Percentiles rank a stretch among this genome's conserved stretches.
Evolutionary conservation across 2,113 vertebrate genomes (phyloP).

Genomic region (Tauraco erythrolophus): DNA sequence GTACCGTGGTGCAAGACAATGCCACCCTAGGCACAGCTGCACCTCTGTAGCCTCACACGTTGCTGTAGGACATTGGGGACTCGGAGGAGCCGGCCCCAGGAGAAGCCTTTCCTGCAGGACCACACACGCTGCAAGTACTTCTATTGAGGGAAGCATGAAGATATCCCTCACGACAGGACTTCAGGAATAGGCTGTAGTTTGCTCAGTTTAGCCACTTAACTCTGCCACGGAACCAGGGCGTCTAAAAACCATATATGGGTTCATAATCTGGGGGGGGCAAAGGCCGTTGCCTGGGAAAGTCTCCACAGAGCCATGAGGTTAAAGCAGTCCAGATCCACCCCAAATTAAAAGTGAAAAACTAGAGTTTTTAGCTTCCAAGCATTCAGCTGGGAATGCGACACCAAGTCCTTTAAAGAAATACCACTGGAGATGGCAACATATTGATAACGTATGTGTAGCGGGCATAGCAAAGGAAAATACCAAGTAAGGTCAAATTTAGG

Average conservation of each 20-base stretch:
- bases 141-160: background rate
- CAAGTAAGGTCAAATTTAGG: background rate
- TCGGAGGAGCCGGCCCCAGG: background rate
- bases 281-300: background rate
- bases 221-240: background rate
- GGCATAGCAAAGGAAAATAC: background rate
- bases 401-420: background rate
- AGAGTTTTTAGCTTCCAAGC: background rate
- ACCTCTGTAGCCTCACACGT: accelerated
- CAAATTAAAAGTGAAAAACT: background rate
- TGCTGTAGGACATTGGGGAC: background rate
- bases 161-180: background rate
- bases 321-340: background rate
- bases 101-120: background rate
- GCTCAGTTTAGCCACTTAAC: background rate
- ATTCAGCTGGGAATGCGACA: background rate
- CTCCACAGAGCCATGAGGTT: background rate
- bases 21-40: background rate
- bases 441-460: background rate
- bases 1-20: background rate
- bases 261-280: background rate
- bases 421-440: background rate
- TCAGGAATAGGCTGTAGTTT: background rate
- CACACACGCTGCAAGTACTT: accelerated
- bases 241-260: no score